A percentile compares a stretch with the other conserved stretches of the same genome.
Conservation (phyloP, 2,797 vertebrate species). For the Squalus acanthias region DNA sequence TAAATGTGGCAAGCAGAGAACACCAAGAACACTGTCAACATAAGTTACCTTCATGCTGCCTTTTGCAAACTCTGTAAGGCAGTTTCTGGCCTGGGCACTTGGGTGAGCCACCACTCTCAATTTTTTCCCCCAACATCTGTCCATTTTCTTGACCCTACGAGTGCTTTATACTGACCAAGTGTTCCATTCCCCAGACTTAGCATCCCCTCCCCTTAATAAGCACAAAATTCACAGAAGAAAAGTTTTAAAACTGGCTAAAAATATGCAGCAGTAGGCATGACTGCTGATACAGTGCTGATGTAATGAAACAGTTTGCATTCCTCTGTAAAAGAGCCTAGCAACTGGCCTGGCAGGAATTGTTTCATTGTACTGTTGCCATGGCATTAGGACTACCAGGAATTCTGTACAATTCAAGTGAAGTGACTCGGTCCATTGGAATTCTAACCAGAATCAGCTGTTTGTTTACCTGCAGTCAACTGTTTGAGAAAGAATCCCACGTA, state of each 20-base stretch:
- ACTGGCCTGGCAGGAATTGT: not conserved
- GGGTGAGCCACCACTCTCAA: not conserved
- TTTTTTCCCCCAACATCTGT: not conserved
- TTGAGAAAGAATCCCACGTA: not conserved
- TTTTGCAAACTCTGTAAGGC: not conserved
- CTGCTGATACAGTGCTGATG: not conserved
- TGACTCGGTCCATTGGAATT: not conserved
- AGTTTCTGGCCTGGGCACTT: not conserved
- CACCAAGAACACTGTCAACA: not conserved
- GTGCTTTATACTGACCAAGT: not conserved
- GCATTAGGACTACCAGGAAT: slow-evolving; percentile 20
- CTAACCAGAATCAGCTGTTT: not conserved
- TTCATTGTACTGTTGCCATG: slow-evolving; percentile 17
- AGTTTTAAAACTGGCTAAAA: not conserved
- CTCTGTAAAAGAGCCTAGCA: not conserved
- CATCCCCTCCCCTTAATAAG: not conserved
- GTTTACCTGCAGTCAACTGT: not conserved
- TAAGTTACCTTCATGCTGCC: not conserved
- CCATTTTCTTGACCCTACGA: not conserved
- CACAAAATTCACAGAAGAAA: not conserved
- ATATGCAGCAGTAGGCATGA: not conserved
- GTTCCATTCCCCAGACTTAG: not conserved
- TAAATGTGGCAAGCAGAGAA: not conserved
- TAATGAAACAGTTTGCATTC: not conserved
- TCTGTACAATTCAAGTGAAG: not conserved